Evolutionary conservation across 2,113 vertebrate species (phyloP), one percentile per base, ranked within the genome.

Genomic region (Seriola aureovittata): DNA sequence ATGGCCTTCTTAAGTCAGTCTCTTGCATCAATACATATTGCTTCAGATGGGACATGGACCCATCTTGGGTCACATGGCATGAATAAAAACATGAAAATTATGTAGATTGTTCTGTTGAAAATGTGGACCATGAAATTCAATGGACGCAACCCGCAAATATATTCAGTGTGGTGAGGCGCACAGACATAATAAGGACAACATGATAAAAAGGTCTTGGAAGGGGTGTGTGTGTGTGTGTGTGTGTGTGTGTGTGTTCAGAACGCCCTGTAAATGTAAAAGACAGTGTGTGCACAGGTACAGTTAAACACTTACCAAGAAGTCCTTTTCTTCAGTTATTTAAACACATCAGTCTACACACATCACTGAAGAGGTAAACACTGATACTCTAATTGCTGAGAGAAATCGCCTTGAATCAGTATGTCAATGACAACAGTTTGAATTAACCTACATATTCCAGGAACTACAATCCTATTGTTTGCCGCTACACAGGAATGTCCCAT

Each of bases 11-110:
- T 46, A 38, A 50, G 63, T 69, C 78, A 69, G 8, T 59, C 59
- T 76, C 42, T 63, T 2, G 34, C 64, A 82, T 87, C 69, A 85
- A 44, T 23, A 40, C 5, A 14, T 32, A 52, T 63, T 17, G n/a
- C 72, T 64, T 72, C 8, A 58, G 76, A 81, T 29, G 21, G 42
- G 46, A 69, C 34, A 34, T 34, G 34, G 52, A 65, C 29, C n/a
- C 1, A 38, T 71, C 36, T 65, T 55, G n/a, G 44, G 54, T 63
- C 46, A 32, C 4, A 29, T 1, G 32, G 68, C 64, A 92, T 92
- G 89, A 92, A 94, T 91, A 92, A 92, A 92, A 90, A 92, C 89
- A 91, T 88, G 62, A 64, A 85, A 44, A 84, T 86, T 83, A 92
- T 90, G 83, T 12, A 87, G 71, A 90, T 71, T 29, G 9, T 23